A percentile compares a stretch with the other conserved stretches of the same genome.
Evolutionary conservation across 2,797 vertebrate genomes (phyloP).

Genomic region (Myiotriccus ornatus): DNA sequence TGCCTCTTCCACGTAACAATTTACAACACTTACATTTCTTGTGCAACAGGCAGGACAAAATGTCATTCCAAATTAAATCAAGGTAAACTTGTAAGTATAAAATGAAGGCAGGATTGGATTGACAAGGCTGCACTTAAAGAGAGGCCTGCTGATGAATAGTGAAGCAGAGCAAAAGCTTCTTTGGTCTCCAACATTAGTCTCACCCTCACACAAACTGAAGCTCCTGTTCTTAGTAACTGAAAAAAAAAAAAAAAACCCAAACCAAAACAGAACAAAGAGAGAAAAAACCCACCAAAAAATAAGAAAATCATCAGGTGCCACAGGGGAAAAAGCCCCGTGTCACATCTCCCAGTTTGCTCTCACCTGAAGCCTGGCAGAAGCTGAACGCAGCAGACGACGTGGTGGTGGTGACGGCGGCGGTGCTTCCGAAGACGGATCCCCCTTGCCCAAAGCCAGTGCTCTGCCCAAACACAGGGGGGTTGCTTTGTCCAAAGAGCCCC

Average conservation of each 20-base stretch:
- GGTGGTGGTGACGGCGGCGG: conserved; percentile 84
- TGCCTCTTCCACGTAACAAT: neutral
- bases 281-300: neutral
- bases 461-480: conserved; percentile 84
- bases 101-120: neutral
- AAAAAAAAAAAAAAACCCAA: neutral
- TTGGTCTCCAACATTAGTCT: neutral
- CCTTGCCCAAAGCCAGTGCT: conserved; percentile 84
- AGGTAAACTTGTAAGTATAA: neutral
- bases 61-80: neutral
- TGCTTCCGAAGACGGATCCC: conserved; percentile 80
- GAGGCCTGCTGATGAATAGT: neutral
- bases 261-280: neutral
- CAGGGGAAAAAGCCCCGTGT: accelerated
- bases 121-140: neutral
- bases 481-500: conserved; percentile 83
- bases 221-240: neutral
- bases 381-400: conserved; percentile 86
- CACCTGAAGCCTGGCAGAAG: conserved; percentile 91
- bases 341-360: neutral
- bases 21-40: neutral
- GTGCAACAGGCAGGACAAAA: neutral
- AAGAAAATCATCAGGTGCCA: neutral
- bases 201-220: neutral
- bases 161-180: neutral